Percentiles rank a stretch among this genome's conserved stretches.
These are phyloP conservation scores for Orthochromis indermauri DNA, from an alignment of 2,113 vertebrate genomes.

Conservation along the genomic window DNA sequence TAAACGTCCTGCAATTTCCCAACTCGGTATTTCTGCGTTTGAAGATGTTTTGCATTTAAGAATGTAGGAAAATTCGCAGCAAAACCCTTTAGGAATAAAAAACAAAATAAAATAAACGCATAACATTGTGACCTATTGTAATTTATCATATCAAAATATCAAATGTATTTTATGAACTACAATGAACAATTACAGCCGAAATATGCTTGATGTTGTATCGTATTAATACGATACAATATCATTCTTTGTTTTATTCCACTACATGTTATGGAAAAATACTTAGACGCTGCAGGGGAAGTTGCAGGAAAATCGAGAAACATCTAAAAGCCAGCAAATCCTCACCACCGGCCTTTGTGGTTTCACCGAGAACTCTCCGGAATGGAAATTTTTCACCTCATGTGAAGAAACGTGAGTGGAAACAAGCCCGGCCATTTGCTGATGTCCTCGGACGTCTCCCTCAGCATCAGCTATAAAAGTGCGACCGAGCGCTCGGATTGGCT, in stretches of 20 bases:
- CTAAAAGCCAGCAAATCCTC: background rate
- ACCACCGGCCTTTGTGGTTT: background rate
- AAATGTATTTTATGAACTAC: background rate
- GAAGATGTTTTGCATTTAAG: background rate
- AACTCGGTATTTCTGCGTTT: no score
- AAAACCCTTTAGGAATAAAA: background rate
- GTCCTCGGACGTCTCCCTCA: background rate
- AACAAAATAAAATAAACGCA: background rate
- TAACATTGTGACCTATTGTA: background rate
- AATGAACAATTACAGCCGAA: background rate
- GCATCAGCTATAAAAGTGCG: background rate
- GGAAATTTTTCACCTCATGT: background rate
- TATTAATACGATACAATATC: background rate
- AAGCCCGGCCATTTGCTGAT: background rate
- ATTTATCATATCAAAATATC: background rate
- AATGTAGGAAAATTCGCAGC: background rate
- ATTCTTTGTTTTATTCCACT: background rate
- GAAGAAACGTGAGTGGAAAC: background rate
- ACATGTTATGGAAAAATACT: background rate
- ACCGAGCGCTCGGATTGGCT: background rate
- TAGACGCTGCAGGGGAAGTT: background rate
- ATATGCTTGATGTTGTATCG: background rate
- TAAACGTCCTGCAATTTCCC: background rate
- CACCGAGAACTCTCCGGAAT: background rate
- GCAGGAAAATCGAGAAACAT: background rate